Conservation (phyloP, 2,797 vertebrate genomes). For the Pogonophryne albipinna region DNA sequence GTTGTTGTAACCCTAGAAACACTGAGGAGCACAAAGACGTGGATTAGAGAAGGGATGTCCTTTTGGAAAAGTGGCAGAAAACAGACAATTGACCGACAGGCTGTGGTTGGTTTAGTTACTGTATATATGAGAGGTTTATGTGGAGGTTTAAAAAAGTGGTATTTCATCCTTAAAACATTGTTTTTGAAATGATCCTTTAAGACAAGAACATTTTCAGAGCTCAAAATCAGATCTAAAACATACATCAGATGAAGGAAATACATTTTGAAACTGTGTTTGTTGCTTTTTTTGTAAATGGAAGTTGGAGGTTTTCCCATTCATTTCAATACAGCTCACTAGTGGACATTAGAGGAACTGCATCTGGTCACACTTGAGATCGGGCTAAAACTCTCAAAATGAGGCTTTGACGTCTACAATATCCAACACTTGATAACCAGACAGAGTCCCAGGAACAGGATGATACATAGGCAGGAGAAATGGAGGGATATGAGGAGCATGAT, state of each 20-base stretch:
- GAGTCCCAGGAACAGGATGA: slow-evolving; percentile 79
- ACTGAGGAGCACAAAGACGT: neutral
- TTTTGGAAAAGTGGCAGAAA: neutral
- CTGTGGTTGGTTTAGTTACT: neutral
- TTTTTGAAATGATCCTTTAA: neutral
- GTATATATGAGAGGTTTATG: too few species aligned
- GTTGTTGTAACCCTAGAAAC: neutral
- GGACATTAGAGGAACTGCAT: too few species aligned
- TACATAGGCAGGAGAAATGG: slow-evolving; percentile 80
- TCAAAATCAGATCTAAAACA: neutral
- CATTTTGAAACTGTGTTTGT: neutral
- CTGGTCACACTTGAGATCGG: too few species aligned
- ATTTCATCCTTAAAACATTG: neutral
- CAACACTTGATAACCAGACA: slow-evolving; percentile 82
- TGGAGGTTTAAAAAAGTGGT: too few species aligned
- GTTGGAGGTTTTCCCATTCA: too few species aligned
- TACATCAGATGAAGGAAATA: too few species aligned
- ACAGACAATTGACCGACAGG: neutral
- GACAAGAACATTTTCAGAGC: neutral
- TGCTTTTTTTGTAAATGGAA: neutral
- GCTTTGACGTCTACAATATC: slow-evolving; percentile 26
- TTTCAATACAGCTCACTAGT: too few species aligned
- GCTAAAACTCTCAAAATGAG: too few species aligned
- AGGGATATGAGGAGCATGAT: slow-evolving; percentile 70
- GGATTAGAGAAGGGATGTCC: neutral